These are phyloP conservation scores for Stenopsyche tienmushanensis DNA, from an alignment of 1,140 invertebrate species.

Conservation along the genomic window DNA sequence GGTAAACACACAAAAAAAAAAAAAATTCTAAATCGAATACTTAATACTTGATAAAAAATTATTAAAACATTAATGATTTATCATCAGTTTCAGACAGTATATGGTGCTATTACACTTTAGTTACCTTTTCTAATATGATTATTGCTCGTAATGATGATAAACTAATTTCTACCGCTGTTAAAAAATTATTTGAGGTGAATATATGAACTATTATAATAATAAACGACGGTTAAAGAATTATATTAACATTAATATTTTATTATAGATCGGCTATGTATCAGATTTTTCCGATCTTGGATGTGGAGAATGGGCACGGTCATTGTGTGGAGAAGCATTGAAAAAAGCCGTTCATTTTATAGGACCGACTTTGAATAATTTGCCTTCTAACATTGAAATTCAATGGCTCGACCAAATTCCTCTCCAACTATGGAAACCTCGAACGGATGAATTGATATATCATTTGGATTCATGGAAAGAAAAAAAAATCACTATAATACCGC, in stretches of 20 bases:
- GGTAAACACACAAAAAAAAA: constrained; percentile 22
- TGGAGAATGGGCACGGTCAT: constrained; percentile 38
- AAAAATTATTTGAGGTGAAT: constrained; percentile 30
- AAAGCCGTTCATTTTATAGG: constrained; percentile 17
- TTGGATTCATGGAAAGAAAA: constrained; percentile 24
- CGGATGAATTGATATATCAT: constrained; percentile 21
- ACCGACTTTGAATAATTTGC: constrained; percentile 2
- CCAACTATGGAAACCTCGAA: constrained; percentile 20
- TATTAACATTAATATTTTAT: constrained; percentile 1
- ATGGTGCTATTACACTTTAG: constrained; percentile 36
- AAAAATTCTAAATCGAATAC: neutral
- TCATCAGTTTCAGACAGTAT: constrained; percentile 38
- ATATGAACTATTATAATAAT: neutral
- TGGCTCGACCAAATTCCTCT: constrained; percentile 33
- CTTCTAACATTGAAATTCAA: neutral
- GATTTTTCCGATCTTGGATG: constrained; percentile 35
- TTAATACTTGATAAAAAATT: neutral
- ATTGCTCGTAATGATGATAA: constrained; percentile 30
- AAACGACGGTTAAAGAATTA: neutral
- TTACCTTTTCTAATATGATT: constrained; percentile 37
- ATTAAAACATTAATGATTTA: neutral
- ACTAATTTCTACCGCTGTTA: constrained; percentile 22
- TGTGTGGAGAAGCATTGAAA: constrained; percentile 25
- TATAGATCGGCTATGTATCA: constrained; percentile 36
- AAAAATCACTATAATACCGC: constrained; percentile 19